These are phyloP conservation scores for Tethya wilhelma DNA, from an alignment of 37 sponge, comb jelly and placozoan genomes.

Conservation along the genomic window DNA sequence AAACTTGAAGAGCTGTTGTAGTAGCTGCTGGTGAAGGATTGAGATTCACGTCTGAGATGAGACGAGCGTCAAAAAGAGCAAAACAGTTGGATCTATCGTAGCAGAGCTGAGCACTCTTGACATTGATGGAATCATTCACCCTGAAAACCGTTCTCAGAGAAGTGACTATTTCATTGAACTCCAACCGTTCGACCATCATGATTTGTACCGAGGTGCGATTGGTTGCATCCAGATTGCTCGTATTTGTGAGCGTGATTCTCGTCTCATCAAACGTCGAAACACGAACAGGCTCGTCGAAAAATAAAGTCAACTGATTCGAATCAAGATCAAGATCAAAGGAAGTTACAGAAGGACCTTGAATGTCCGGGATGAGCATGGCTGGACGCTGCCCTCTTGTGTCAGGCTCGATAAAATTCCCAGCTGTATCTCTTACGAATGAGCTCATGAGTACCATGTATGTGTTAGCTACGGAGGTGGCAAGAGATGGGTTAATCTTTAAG, in stretches of 20 bases:
- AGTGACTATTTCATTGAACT: not conserved
- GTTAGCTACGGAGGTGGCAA: conserved; percentile 13
- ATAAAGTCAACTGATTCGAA: conserved; percentile 12
- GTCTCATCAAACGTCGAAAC: conserved; percentile 15
- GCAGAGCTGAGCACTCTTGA: conserved; percentile 27
- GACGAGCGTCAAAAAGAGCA: not conserved
- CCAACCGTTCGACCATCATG: not conserved
- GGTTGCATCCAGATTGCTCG: not conserved
- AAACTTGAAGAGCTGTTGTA: not conserved
- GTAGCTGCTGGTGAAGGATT: not conserved
- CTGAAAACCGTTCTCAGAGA: conserved; percentile 6
- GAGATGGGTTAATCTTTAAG: not conserved
- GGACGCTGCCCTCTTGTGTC: not conserved
- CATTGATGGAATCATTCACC: conserved; percentile 5
- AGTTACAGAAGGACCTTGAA: conserved; percentile 1
- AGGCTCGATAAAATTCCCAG: not conserved
- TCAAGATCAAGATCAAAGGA: conserved; percentile 53
- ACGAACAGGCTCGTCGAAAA: conserved; percentile 17
- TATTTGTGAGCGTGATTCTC: conserved; percentile 9
- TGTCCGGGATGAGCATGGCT: conserved; percentile 5
- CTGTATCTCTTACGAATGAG: conserved; percentile 10
- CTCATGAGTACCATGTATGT: conserved; percentile 10
- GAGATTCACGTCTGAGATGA: not conserved
- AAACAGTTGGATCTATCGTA: conserved; percentile 33
- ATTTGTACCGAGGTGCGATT: not conserved